Conservation (phyloP, 2,113 vertebrate species). For the Promerops cafer region DNA sequence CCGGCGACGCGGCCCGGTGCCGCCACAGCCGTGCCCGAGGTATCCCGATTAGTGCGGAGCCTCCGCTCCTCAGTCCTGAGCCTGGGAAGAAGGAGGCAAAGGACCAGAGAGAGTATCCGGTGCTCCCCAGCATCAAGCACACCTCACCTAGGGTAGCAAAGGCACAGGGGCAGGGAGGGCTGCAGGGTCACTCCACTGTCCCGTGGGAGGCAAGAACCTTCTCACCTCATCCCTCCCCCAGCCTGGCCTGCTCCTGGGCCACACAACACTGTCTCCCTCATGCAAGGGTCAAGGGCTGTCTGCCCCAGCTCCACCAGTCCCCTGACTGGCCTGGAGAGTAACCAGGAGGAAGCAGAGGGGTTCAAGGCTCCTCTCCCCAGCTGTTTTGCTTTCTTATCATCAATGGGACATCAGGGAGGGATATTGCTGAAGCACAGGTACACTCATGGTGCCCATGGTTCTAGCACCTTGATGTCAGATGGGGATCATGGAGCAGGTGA, state of each 20-base stretch:
- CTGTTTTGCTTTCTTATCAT: background rate
- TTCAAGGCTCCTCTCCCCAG: background rate
- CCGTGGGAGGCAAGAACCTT: background rate
- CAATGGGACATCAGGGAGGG: background rate
- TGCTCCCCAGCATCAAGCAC: background rate
- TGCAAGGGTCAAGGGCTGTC: background rate
- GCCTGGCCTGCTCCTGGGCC: background rate
- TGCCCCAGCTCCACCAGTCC: background rate
- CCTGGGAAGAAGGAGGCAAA: background rate
- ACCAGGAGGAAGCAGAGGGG: background rate
- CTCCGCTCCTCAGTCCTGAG: background rate
- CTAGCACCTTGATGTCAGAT: background rate
- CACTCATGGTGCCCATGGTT: background rate
- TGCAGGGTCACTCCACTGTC: background rate
- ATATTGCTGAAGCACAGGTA: background rate
- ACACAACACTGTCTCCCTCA: rapidly evolving
- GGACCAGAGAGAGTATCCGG: background rate
- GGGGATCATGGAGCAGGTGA: background rate
- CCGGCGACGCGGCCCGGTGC: background rate
- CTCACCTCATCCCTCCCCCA: background rate
- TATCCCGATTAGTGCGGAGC: background rate
- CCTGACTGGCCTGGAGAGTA: background rate
- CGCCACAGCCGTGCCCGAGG: background rate
- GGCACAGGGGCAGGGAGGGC: background rate
- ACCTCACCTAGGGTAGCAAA: background rate